Base-by-base conservation (phyloP, 1,140 invertebrate species). In the Drosophila lacertosa region DNA sequence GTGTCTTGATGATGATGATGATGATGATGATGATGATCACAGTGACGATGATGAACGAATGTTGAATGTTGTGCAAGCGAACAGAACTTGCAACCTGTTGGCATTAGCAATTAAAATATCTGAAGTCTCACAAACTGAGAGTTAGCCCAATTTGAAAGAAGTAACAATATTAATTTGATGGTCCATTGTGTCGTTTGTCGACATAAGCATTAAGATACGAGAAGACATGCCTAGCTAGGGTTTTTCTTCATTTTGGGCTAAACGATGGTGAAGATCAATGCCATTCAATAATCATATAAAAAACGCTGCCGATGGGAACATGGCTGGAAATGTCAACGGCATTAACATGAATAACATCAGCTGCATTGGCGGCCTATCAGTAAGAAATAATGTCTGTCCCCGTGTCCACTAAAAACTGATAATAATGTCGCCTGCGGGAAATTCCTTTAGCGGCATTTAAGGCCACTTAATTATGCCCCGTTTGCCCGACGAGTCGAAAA, bases 391-490 rank as follows among this genome's bases (percentile, higher is more conserved):
- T 42, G 47, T 69, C 26, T 54, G 53, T 68, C 15, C 42, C 37
- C 10, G 9, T 58, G 37, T 59, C 47, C 48, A 54, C 39, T 69
- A 72, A 77, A 63, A 67, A 88, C 77, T 88, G 82, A 88, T 88
- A 88, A 88, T 88, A 88, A 88, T 88, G 82, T 88, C 82, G 82
- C 82, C 82, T 88, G 74, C 70, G 78, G 74, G 82, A 88, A 86
- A 88, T 88, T 88, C 82, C 82, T 88, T 88, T 78, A 81, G 82
- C 83, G 82, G 82, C 82, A 88, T 88, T 88, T 88, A 75, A 66
- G 82, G 83, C 82, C 82, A 88, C 82, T 88, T 88, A 88, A 88
- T 88, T 88, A 88, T 88, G 82, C 73, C 66, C 70, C 70, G 53
- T 42, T 42, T 59, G 44, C 33, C 33, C 35, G 37, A 32, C 32